phyloP scores from a whole-genome alignment of 2,888 invertebrate genomes.

The Nycteola revayana region DNA sequence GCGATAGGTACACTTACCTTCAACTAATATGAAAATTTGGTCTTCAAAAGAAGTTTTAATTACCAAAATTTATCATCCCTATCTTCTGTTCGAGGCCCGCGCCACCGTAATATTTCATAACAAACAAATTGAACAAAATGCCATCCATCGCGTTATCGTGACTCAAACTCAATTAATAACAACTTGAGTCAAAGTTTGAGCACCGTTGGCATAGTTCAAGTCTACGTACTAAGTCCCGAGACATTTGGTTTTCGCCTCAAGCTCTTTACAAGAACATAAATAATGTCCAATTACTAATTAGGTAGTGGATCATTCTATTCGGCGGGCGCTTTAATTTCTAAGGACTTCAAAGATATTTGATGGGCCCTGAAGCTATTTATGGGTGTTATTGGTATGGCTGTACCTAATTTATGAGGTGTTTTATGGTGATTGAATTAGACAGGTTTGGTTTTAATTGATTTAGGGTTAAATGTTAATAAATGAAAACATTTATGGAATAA shows the following conservation, averaged over 20 bases:
- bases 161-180: background rate
- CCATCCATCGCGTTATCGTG: background rate
- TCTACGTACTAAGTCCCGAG: background rate
- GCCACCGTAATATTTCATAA: no score
- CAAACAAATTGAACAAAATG: constrained; percentile 2
- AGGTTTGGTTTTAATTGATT: constrained; percentile 20
- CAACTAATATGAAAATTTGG: no score
- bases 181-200: constrained; percentile 13
- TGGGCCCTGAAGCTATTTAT: constrained; percentile 19
- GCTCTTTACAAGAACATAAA: constrained; percentile 45
- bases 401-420: constrained; percentile 5
- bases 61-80: no score
- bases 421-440: no score
- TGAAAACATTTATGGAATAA: no score
- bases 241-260: constrained; percentile 23
- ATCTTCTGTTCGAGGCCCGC: no score
- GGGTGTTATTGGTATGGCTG: background rate
- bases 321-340: constrained; percentile 35
- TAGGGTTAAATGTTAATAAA: no score
- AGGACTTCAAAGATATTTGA: constrained; percentile 42
- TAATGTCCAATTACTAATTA: constrained; percentile 51
- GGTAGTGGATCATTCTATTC: constrained; percentile 43
- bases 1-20: no score
- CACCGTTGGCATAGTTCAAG: constrained; percentile 14
- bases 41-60: no score